Evolutionary conservation across 2,797 vertebrate species (phyloP), one percentile per base, ranked within the genome.

Genomic region (Melanotaenia parkinsoni): DNA sequence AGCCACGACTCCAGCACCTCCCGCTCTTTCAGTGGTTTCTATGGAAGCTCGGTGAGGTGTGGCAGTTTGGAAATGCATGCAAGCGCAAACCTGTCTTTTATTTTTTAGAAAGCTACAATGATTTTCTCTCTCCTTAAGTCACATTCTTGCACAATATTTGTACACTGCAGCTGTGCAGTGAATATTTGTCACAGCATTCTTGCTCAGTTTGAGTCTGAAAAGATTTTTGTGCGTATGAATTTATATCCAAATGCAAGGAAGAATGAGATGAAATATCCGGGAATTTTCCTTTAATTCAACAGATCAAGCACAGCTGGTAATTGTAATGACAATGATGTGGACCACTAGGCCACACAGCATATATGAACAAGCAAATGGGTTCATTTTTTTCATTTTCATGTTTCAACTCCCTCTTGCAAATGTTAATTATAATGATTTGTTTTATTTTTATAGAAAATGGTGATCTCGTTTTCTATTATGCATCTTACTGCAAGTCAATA

Each of bases 381-480:
- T 26, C 1, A 13, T 13, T 54, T 28, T 30, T 10, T 14, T 12
- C 51, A 56, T 56, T 26, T 43, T 47, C 8, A 20, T 26, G 53
- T 67, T 63, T 26, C 11, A 40, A 14, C 2, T 2, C 3, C 24
- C 10, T 30, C 50, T 18, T 53, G 4, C 26, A 58, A 24, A 63
- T 32, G 32, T 32, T 6, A 32, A 71, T 40, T 79, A 63, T 77
- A 70, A 76, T 86, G 63, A 93, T 93, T 45, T 94, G 89, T 70
- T 96, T 95, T 92, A 85, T 96, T 68, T 95, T 96, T 91, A 94
- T 95, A 86, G 91, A 58, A 84, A 94, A 95, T 94, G 94, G 71
- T 81, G 40, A 83, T 83, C 81, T 83, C 37, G 3, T 88, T 91
- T 89, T 91, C 83, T 87, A 76, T 85, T 79, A 71, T 80, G 82